Evolutionary conservation across 2,797 vertebrate genomes (phyloP).

Genomic region (Lithobates pipiens): DNA sequence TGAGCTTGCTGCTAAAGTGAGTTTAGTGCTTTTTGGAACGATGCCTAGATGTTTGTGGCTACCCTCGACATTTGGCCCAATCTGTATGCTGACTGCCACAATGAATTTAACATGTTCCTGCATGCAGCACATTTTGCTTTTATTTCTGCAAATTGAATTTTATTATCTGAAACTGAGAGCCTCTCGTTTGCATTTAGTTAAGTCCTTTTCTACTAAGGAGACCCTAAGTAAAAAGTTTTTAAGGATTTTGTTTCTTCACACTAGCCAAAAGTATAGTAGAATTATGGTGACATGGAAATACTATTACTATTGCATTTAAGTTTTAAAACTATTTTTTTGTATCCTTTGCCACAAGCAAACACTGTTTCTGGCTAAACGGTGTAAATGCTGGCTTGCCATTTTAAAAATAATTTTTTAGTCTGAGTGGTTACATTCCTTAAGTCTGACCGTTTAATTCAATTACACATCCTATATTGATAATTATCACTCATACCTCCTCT

Average conservation of each 20-base stretch:
- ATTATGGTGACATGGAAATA: too few species aligned
- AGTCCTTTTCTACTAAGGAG: background rate
- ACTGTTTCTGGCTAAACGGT: too few species aligned
- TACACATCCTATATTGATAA: too few species aligned
- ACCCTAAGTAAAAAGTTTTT: background rate
- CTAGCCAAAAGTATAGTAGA: too few species aligned
- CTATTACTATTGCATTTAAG: too few species aligned
- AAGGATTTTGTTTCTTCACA: background rate
- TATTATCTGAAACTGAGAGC: constrained; percentile 13
- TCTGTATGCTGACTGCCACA: background rate
- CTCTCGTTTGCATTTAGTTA: constrained; percentile 9
- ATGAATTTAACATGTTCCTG: constrained; percentile 23
- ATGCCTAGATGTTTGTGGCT: constrained; percentile 5
- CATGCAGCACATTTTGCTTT: constrained; percentile 30
- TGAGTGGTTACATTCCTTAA: too few species aligned
- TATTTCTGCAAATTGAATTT: constrained; percentile 27
- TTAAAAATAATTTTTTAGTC: too few species aligned
- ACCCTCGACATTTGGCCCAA: background rate
- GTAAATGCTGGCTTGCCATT: background rate
- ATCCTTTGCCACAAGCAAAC: too few species aligned
- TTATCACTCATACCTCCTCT: background rate
- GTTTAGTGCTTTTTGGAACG: background rate
- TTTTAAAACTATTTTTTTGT: background rate
- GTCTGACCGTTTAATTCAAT: background rate
- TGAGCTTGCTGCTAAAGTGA: background rate